Evolutionary conservation across 1,140 invertebrate species (phyloP).

Genomic region (Wasmannia auropunctata): DNA sequence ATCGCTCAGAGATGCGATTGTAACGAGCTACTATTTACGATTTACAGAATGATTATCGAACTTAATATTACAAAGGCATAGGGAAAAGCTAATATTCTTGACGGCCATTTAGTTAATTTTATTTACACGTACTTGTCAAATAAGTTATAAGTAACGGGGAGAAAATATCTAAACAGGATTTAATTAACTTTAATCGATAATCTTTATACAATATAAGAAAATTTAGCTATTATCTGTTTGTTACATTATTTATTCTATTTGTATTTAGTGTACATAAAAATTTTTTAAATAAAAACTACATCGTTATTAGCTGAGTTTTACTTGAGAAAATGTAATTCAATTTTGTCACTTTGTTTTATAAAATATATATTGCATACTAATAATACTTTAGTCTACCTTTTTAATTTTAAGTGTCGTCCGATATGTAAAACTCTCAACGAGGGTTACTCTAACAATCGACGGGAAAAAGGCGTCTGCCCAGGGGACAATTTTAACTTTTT

Average conservation of each 20-base stretch:
- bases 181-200: not conserved
- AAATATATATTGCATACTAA: not conserved
- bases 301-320: not conserved
- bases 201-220: not conserved
- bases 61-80: not conserved
- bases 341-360: constrained; percentile 5
- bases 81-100: not conserved
- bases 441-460: constrained; percentile 27
- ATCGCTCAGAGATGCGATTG: constrained; percentile 34
- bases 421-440: constrained; percentile 51
- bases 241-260: not conserved
- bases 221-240: not conserved
- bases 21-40: constrained; percentile 39
- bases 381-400: constrained; percentile 37
- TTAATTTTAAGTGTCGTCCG: constrained; percentile 49
- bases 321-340: not conserved
- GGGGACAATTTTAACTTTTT: constrained; percentile 57
- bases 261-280: not conserved
- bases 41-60: not conserved
- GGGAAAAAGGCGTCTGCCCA: constrained; percentile 27
- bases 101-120: not conserved
- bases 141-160: not conserved
- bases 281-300: not conserved
- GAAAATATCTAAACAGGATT: not conserved
- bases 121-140: not conserved